Evolutionary conservation across 2,888 invertebrate species (phyloP).

Genomic region (Artemia sinica): DNA sequence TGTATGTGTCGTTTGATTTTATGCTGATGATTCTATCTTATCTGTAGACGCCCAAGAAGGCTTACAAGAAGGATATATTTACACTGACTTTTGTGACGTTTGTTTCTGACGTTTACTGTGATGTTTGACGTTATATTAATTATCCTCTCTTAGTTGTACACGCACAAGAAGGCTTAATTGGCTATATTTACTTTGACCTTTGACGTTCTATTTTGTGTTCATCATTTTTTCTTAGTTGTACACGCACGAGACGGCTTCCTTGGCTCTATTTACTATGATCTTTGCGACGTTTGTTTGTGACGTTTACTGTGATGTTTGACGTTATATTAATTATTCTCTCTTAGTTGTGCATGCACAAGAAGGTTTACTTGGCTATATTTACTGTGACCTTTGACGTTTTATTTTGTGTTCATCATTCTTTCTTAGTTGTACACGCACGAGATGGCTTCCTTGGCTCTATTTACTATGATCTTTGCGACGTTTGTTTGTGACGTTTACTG

Average conservation of each 20-base stretch:
- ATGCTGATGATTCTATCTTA: conserved; percentile 27
- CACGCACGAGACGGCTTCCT: neutral
- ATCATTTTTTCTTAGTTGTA: neutral
- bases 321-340: conserved; percentile 26
- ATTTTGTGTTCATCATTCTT: neutral
- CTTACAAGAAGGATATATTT: conserved; percentile 64
- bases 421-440: neutral
- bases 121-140: neutral
- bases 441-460: too few relatives aligned
- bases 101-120: neutral
- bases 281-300: neutral
- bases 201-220: conserved; percentile 30
- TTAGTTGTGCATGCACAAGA: conserved; percentile 58
- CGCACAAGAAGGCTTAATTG: conserved; percentile 59
- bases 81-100: conserved; percentile 81
- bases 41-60: conserved; percentile 65
- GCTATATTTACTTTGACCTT: conserved; percentile 92
- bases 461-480: neutral
- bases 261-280: neutral
- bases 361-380: conserved; percentile 74
- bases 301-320: too few relatives aligned
- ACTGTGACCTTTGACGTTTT: conserved; percentile 65
- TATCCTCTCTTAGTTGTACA: conserved; percentile 46
- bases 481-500: neutral
- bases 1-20: neutral